Conservation (phyloP, 2,888 invertebrate genomes). For the Dascillus cervinus region DNA sequence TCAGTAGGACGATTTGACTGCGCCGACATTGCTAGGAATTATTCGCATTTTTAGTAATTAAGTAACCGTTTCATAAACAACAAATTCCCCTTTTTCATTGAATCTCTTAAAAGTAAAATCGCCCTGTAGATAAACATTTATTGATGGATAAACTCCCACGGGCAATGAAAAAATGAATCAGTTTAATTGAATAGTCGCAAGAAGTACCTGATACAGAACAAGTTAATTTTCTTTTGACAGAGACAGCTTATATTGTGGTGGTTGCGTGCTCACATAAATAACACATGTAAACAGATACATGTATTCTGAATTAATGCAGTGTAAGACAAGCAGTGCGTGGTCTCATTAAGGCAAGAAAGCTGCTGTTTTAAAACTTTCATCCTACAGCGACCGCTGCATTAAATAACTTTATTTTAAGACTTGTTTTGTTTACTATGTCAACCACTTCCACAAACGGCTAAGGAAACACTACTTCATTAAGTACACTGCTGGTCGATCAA, state of each 20-base stretch:
- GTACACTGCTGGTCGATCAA: too few relatives aligned
- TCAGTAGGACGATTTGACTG: constrained; percentile 10
- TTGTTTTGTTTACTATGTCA: constrained; percentile 17
- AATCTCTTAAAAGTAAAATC: too few relatives aligned
- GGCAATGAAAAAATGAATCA: constrained; percentile 5
- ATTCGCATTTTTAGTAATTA: too few relatives aligned
- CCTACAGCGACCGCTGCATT: constrained; percentile 12
- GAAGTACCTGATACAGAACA: too few relatives aligned
- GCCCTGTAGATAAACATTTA: too few relatives aligned
- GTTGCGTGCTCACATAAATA: constrained; percentile 23
- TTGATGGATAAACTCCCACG: too few relatives aligned
- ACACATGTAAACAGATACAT: constrained; percentile 21
- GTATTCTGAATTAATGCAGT: constrained; percentile 27
- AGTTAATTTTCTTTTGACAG: constrained; percentile 22
- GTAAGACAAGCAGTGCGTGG: constrained; percentile 30
- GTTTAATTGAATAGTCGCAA: constrained; percentile 5
- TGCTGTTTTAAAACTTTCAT: constrained; percentile 20
- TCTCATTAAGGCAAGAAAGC: constrained; percentile 25
- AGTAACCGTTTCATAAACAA: too few relatives aligned
- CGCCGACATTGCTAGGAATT: too few relatives aligned
- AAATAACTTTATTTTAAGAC: constrained; percentile 20
- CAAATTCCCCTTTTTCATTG: too few relatives aligned
- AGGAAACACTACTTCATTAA: too few relatives aligned
- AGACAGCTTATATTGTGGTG: constrained; percentile 20
- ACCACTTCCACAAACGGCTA: too few relatives aligned